phyloP scores from a whole-genome alignment of 1,140 invertebrate species.

The Caenorhabditis elegans region DNA sequence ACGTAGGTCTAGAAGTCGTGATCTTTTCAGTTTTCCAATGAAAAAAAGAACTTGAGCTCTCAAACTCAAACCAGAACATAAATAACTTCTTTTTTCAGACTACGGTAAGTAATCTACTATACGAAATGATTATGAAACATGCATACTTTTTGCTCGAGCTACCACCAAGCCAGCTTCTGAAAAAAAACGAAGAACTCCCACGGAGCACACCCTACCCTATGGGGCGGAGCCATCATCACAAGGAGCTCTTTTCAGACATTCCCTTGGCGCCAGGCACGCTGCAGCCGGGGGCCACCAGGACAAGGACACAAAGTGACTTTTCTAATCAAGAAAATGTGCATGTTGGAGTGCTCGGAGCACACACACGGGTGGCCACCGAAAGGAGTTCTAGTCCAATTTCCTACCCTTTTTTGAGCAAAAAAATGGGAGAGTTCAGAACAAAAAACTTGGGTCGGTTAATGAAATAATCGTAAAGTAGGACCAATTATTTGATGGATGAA shows the following conservation, averaged over 20 bases:
- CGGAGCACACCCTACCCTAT: neutral
- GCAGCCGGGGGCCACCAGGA: neutral
- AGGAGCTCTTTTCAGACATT: conserved; percentile 29
- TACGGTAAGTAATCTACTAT: neutral
- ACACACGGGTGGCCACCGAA: neutral
- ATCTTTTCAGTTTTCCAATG: too few relatives aligned
- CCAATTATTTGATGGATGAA: neutral
- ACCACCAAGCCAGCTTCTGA: too few relatives aligned
- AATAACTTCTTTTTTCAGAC: too few relatives aligned
- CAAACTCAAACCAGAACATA: too few relatives aligned
- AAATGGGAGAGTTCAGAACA: neutral
- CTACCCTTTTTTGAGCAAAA: neutral
- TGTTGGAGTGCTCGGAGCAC: neutral
- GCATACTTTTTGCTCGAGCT: too few relatives aligned
- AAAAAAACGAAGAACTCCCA: neutral
- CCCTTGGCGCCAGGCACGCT: neutral
- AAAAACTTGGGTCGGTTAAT: neutral
- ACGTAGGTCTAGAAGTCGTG: too few relatives aligned
- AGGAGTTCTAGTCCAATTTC: neutral
- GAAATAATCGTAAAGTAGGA: neutral
- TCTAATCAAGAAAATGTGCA: conserved; percentile 20
- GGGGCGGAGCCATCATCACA: neutral
- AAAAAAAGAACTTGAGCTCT: too few relatives aligned
- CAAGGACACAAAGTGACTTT: conserved; percentile 24
- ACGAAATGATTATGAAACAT: neutral